A percentile compares a stretch with the other conserved stretches of the same genome.
Evolutionary conservation across 2,888 invertebrate genomes (phyloP).

Genomic region (Ichneumon xanthorius): DNA sequence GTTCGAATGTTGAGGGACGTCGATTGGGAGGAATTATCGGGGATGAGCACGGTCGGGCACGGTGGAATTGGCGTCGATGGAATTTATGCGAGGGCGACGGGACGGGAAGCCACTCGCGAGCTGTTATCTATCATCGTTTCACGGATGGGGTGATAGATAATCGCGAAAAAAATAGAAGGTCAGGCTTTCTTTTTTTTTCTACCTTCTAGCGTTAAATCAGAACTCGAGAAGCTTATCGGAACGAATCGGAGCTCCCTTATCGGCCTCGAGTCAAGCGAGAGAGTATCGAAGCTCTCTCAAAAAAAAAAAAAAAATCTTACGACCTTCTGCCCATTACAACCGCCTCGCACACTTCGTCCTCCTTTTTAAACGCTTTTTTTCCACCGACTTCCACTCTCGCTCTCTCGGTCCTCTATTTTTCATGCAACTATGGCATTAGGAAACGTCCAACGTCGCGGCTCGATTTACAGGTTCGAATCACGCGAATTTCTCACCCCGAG

Average conservation of each 20-base stretch:
- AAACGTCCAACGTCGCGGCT: constrained; percentile 57
- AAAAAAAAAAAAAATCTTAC: constrained; percentile 30
- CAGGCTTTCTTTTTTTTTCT: constrained; percentile 1
- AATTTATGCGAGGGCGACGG: constrained; percentile 8
- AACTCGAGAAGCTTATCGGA: background rate
- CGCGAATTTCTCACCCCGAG: constrained; percentile 61
- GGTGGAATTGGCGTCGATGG: constrained; percentile 10
- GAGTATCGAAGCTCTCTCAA: constrained; percentile 4
- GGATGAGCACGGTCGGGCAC: constrained; percentile 1
- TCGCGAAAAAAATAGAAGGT: constrained; percentile 5
- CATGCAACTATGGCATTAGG: constrained; percentile 65
- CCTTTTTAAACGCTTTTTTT: background rate
- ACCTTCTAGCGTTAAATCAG: constrained; percentile 17
- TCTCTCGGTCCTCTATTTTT: constrained; percentile 48
- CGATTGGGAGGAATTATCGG: background rate
- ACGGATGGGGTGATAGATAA: constrained; percentile 30
- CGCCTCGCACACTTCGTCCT: constrained; percentile 21
- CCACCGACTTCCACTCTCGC: constrained; percentile 46
- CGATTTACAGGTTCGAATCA: constrained; percentile 68
- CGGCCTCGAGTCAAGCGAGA: constrained; percentile 12
- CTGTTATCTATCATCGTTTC: constrained; percentile 34
- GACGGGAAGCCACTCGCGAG: constrained; percentile 5
- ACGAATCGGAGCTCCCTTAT: constrained; percentile 22
- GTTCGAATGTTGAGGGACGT: background rate
- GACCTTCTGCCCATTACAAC: constrained; percentile 15